phyloP scores from a whole-genome alignment of 2,797 vertebrate genomes.

The Ibycter americanus region DNA sequence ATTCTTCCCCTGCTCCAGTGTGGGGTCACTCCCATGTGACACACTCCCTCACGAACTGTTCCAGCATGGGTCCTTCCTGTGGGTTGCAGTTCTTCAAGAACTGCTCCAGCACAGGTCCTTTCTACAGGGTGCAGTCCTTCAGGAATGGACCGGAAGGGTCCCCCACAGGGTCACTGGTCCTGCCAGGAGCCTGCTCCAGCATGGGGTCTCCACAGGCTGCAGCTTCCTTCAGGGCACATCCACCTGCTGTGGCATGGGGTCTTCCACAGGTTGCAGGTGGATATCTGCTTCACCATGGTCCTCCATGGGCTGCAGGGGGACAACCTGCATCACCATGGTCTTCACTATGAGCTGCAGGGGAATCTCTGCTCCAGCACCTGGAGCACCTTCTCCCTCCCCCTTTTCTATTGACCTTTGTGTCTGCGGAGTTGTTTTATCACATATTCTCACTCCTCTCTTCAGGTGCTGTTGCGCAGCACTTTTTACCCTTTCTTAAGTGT shows the following conservation, averaged over 20 bases:
- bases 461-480: not conserved
- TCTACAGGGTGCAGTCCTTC: not conserved
- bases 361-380: not conserved
- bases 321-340: not conserved
- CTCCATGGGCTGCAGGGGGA: not conserved
- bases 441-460: not conserved
- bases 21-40: not conserved
- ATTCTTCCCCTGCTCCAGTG: not conserved
- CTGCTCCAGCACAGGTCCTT: not conserved
- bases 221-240: not conserved
- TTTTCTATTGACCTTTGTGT: not conserved
- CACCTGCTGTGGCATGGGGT: not conserved
- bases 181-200: not conserved
- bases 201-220: not conserved
- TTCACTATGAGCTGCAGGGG: not conserved
- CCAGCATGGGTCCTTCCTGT: not conserved
- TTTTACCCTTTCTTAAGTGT: not conserved
- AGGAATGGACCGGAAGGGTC: not conserved
- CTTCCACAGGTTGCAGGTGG: not conserved
- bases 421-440: not conserved
- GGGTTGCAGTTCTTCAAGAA: not conserved
- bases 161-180: not conserved
- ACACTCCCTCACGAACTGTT: not conserved
- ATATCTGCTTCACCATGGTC: not conserved
- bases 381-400: not conserved